These are phyloP conservation scores for Heliconius ismenius DNA, from an alignment of 2,888 invertebrate genomes.

Conservation along the genomic window DNA sequence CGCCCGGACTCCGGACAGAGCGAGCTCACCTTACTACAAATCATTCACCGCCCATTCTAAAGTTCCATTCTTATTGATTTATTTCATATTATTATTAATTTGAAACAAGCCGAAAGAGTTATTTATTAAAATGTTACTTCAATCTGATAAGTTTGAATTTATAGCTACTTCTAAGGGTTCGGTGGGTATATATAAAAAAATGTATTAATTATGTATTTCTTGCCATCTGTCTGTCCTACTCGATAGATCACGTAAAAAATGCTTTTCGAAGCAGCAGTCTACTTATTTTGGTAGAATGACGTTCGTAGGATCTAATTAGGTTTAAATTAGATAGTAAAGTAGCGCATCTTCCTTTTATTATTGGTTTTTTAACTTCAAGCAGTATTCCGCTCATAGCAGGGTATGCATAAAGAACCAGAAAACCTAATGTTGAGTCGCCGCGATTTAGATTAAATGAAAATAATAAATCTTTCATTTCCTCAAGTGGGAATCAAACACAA, in stretches of 20 bases:
- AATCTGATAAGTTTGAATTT: slow-evolving; percentile 73
- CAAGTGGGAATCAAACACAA: no score
- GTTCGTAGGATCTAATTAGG: background rate
- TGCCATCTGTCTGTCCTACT: background rate
- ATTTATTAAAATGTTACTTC: slow-evolving; percentile 73
- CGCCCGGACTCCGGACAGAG: slow-evolving; percentile 57
- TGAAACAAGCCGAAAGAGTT: slow-evolving; percentile 56
- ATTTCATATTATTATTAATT: slow-evolving; percentile 80
- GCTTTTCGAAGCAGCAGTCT: no score
- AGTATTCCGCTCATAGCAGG: no score
- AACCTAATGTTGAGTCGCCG: no score
- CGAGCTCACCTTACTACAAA: slow-evolving; percentile 77
- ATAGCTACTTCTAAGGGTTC: slow-evolving; percentile 58
- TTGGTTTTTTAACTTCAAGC: no score
- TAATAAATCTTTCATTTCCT: no score
- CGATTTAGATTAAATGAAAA: no score
- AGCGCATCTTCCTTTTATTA: no score
- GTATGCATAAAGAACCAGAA: no score
- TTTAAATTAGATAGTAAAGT: no score
- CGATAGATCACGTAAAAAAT: background rate
- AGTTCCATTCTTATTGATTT: slow-evolving; percentile 81
- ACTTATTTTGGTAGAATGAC: background rate
- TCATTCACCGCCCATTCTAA: slow-evolving; percentile 76
- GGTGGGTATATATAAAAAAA: background rate
- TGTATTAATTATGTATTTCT: background rate